Percentiles rank a stretch among this genome's conserved stretches.
Conservation (phyloP, 2,797 vertebrate genomes). For the Chiloscyllium punctatum region DNA sequence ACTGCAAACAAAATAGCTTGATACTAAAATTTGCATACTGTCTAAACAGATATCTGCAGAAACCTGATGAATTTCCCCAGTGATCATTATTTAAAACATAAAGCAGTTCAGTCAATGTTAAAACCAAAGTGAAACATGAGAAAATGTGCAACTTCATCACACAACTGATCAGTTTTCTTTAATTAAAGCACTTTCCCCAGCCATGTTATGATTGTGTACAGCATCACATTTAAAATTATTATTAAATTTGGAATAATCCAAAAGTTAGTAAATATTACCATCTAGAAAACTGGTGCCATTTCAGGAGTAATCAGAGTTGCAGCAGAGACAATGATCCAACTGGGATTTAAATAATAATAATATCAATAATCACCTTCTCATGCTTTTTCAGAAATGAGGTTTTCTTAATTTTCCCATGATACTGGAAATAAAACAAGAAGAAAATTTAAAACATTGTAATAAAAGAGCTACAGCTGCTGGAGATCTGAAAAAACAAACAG, state of each 20-base stretch:
- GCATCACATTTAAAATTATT: too few relatives aligned
- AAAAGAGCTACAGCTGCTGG: too few relatives aligned
- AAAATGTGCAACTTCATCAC: background rate
- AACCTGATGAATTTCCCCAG: background rate
- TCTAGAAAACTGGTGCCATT: background rate
- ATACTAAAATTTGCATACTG: background rate
- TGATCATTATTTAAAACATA: background rate
- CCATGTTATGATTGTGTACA: background rate
- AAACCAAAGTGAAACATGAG: background rate
- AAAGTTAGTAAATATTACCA: background rate
- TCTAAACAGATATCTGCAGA: background rate
- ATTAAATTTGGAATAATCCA: background rate
- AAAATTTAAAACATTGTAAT: background rate
- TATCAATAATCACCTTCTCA: constrained; percentile 71
- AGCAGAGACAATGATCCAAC: background rate
- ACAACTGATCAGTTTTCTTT: background rate
- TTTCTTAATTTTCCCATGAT: constrained; percentile 91
- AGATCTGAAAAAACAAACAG: too few relatives aligned
- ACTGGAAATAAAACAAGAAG: constrained; percentile 58
- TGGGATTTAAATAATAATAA: background rate
- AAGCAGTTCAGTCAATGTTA: background rate
- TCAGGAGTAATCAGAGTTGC: background rate
- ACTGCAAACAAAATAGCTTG: background rate
- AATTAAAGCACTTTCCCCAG: background rate
- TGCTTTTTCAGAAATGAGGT: constrained; percentile 90